Evolutionary conservation across 1,140 invertebrate genomes (phyloP).

Genomic region (Drosophila dunni): DNA sequence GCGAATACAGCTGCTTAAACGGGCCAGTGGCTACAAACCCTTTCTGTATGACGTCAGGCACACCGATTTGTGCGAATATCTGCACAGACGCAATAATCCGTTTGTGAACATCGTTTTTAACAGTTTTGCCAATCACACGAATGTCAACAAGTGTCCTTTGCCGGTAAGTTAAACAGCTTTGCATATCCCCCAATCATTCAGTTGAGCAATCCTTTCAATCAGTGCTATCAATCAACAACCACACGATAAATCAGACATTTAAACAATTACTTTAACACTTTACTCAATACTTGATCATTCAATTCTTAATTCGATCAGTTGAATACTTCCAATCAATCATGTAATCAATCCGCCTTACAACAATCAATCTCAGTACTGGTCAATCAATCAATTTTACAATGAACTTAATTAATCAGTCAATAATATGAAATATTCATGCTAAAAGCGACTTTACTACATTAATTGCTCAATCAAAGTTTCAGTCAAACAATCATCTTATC

Average conservation of each 20-base stretch:
- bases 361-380: not conserved
- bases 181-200: not conserved
- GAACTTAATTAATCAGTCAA: too few species aligned
- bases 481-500: too few species aligned
- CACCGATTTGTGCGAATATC: slow-evolving; percentile 64
- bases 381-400: too few species aligned
- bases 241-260: too few species aligned
- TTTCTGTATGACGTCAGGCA: slow-evolving; percentile 68
- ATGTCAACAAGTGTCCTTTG: slow-evolving; percentile 59
- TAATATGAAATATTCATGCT: not conserved
- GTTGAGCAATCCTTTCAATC: not conserved
- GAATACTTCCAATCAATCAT: not conserved
- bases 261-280: too few species aligned
- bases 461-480: not conserved
- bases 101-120: slow-evolving; percentile 72
- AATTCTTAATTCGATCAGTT: too few species aligned
- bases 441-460: not conserved
- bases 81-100: slow-evolving; percentile 73
- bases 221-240: too few species aligned
- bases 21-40: slow-evolving; percentile 73
- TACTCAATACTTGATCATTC: too few species aligned
- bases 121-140: slow-evolving; percentile 62
- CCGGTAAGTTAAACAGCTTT: slow-evolving; percentile 33
- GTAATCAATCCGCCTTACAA: not conserved
- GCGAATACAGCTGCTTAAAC: slow-evolving; percentile 68